Conservation (phyloP, 2,797 vertebrate genomes). For the Lemur catta region DNA sequence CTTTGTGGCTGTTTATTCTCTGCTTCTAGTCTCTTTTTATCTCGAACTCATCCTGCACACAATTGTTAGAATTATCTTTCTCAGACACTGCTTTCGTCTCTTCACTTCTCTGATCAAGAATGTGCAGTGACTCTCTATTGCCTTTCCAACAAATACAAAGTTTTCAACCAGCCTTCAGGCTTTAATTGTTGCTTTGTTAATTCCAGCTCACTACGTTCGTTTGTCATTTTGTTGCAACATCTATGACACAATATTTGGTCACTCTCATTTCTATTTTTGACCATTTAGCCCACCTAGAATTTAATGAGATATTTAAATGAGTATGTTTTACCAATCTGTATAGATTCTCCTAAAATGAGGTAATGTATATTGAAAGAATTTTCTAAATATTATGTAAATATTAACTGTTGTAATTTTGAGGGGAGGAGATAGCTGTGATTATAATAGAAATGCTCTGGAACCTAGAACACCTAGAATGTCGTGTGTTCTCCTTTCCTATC, state of each 20-base stretch:
- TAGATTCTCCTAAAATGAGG: neutral
- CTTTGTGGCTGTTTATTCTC: conserved; percentile 47
- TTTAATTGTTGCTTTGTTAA: conserved; percentile 35
- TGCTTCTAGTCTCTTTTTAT: neutral
- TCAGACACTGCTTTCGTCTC: conserved; percentile 42
- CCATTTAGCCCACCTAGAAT: neutral
- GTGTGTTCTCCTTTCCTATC: neutral
- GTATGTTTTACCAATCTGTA: neutral
- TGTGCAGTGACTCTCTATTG: conserved; percentile 3
- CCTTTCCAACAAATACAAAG: conserved; percentile 1
- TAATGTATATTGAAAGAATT: neutral
- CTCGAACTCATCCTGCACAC: conserved; percentile 45
- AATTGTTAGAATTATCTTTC: conserved; percentile 50
- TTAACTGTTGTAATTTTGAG: neutral
- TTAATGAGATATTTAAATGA: neutral
- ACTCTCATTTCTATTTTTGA: neutral
- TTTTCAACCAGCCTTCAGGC: neutral
- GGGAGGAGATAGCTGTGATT: neutral
- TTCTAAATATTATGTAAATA: neutral
- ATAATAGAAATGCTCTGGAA: neutral
- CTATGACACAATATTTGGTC: neutral
- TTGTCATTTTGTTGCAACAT: conserved; percentile 30
- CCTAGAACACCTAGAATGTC: neutral
- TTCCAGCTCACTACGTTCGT: neutral
- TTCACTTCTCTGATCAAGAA: conserved; percentile 16